These are phyloP conservation scores for Ianthella basta DNA, from an alignment of 37 sponge, comb jelly and placozoan genomes.

Conservation along the genomic window DNA sequence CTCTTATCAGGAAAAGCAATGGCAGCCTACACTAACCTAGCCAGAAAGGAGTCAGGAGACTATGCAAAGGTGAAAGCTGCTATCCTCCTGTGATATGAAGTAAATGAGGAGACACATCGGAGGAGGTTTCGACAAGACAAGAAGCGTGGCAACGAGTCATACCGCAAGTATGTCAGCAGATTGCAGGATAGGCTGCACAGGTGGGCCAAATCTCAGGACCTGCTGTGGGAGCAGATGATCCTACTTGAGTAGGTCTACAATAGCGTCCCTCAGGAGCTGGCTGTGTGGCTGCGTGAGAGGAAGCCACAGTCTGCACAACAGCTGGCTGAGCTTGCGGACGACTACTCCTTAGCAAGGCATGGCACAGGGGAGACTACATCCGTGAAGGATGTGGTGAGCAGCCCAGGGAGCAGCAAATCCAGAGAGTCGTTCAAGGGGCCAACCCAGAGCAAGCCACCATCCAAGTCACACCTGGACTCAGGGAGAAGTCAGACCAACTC, in stretches of 20 bases:
- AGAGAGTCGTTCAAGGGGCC: no score
- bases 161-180: background rate
- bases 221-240: conserved; percentile 2
- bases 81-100: background rate
- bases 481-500: no score
- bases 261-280: conserved; percentile 20
- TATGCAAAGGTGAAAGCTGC: background rate
- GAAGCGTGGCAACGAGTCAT: conserved; percentile 12
- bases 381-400: no score
- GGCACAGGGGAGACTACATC: background rate
- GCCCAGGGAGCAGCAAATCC: no score
- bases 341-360: conserved; percentile 13
- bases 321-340: conserved; percentile 26
- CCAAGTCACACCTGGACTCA: no score
- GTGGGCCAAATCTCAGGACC: conserved; percentile 19
- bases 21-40: background rate
- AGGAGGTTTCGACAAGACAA: conserved; percentile 26
- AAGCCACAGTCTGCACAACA: conserved; percentile 32
- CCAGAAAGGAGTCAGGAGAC: background rate
- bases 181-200: background rate
- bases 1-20: background rate
- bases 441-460: no score
- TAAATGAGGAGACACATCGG: conserved; percentile 39
- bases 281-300: conserved; percentile 42
- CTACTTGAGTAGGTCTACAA: conserved; percentile 8